Evolutionary conservation across 2,113 vertebrate genomes (phyloP).

Genomic region (Heterocephalus glaber): DNA sequence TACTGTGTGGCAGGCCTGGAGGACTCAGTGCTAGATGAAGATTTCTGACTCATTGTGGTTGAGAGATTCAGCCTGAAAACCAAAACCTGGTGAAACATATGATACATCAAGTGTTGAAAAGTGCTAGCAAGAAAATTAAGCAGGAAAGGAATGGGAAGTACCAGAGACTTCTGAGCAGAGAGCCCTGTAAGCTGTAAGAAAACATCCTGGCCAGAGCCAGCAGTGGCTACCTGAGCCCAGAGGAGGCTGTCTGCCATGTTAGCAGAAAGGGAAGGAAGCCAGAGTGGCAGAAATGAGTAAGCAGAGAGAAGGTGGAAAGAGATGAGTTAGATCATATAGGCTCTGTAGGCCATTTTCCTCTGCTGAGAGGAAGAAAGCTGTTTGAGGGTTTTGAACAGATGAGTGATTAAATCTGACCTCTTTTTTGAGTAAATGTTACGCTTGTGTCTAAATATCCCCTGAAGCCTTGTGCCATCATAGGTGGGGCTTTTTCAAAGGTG

Average conservation of each 20-base stretch:
- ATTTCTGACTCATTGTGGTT: background rate
- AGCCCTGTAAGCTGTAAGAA: background rate
- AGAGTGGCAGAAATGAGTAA: slow-evolving; percentile 26
- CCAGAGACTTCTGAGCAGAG: background rate
- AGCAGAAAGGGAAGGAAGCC: background rate
- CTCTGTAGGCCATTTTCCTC: background rate
- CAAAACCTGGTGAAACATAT: background rate
- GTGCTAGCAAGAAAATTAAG: background rate
- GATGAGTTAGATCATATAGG: background rate
- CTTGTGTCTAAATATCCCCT: background rate
- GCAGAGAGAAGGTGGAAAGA: background rate
- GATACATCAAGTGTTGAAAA: background rate
- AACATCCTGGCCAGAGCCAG: background rate
- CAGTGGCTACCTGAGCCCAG: no score
- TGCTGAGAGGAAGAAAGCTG: background rate
- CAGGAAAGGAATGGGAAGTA: background rate
- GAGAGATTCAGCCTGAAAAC: background rate
- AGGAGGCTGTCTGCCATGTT: background rate
- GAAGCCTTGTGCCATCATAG: background rate
- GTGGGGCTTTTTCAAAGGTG: background rate
- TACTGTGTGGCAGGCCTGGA: background rate
- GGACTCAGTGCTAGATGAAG: background rate
- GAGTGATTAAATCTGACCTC: background rate
- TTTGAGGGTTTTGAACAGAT: background rate
- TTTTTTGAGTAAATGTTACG: background rate